Percentiles rank a stretch among this genome's conserved stretches.
Evolutionary conservation across 2,888 invertebrate species (phyloP).

Genomic region (Protodeltote pygarga): DNA sequence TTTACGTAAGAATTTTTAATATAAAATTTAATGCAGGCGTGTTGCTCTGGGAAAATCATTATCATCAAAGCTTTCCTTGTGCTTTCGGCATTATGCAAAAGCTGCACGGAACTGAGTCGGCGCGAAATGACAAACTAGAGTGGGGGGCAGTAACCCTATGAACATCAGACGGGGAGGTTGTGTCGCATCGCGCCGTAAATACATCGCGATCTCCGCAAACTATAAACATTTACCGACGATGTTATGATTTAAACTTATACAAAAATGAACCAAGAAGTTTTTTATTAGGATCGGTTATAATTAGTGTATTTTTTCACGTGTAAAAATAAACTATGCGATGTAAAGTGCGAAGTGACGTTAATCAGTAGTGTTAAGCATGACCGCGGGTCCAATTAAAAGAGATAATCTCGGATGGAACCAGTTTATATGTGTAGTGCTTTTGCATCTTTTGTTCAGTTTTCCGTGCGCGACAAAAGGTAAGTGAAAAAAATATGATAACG

Average conservation of each 20-base stretch:
- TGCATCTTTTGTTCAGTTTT: conserved; percentile 75
- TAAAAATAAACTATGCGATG: conserved; percentile 57
- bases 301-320: conserved; percentile 28
- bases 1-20: conserved; percentile 17
- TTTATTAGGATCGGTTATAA: conserved; percentile 9
- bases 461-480: conserved; percentile 71
- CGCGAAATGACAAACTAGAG: conserved; percentile 80
- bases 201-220: conserved; percentile 79
- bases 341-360: conserved; percentile 66
- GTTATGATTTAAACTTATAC: conserved; percentile 26
- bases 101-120: conserved; percentile 79
- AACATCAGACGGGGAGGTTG: conserved; percentile 72
- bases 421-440: conserved; percentile 74
- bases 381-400: conserved; percentile 76
- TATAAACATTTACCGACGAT: conserved; percentile 52
- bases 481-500: conserved; percentile 35
- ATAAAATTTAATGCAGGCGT: conserved; percentile 38
- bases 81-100: conserved; percentile 64
- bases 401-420: conserved; percentile 78
- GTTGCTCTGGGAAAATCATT: conserved; percentile 61
- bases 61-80: conserved; percentile 60
- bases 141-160: conserved; percentile 81
- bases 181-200: conserved; percentile 64
- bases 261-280: conserved; percentile 23
- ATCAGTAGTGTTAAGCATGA: conserved; percentile 80